A percentile compares a stretch with the other conserved stretches of the same genome.
Conservation (phyloP, 2,113 vertebrate genomes). For the Cephalopholis sonnerati region DNA sequence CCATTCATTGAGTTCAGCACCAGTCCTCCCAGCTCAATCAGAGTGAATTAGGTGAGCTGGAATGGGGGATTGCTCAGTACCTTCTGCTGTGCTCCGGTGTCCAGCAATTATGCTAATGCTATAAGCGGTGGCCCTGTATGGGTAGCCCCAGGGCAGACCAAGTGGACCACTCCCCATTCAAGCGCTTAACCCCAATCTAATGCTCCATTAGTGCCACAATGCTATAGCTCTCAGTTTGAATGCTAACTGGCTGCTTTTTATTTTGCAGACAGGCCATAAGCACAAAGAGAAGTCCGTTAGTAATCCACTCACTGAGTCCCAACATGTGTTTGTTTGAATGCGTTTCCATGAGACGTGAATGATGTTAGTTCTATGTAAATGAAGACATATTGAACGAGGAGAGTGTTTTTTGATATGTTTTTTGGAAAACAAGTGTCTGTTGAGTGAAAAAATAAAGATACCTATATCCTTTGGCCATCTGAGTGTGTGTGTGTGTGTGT, state of each 20-base stretch:
- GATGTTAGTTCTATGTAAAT: conserved; percentile 43
- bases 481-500: not conserved
- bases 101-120: conserved; percentile 83
- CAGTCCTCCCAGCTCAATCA: conserved; percentile 72
- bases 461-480: not conserved
- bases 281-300: conserved; percentile 65
- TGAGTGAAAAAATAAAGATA: not conserved
- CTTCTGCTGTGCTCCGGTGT: conserved; percentile 71
- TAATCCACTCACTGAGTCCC: conserved; percentile 63
- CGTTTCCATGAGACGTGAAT: conserved; percentile 44
- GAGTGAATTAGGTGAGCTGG: conserved; percentile 71
- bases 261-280: conserved; percentile 35
- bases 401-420: too few relatives aligned
- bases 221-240: conserved; percentile 69
- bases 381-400: not conserved
- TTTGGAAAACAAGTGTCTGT: not conserved
- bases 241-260: conserved; percentile 63
- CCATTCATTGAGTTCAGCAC: conserved; percentile 64
- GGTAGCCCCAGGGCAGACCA: conserved; percentile 68
- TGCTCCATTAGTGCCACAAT: conserved; percentile 81
- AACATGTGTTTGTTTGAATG: conserved; percentile 65
- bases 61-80: conserved; percentile 59
- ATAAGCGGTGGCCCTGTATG: conserved; percentile 57
- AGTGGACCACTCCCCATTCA: conserved; percentile 80
- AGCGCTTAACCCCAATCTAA: conserved; percentile 84